Conservation (phyloP, 1,140 invertebrate genomes). For the Hyles euphorbiae region DNA sequence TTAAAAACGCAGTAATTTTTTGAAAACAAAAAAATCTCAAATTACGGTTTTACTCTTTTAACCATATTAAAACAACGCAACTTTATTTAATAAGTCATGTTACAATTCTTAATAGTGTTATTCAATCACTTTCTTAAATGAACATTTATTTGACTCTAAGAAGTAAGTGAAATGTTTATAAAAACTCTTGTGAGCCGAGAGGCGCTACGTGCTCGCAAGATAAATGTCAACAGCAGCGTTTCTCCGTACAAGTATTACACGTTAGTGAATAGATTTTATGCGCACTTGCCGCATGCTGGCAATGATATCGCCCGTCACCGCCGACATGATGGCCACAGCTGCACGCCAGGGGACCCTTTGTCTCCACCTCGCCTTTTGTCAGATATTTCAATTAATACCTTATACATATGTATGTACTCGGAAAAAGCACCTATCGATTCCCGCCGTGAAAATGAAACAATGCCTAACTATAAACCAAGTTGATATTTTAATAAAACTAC, state of each 20-base stretch:
- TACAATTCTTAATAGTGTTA: too few relatives aligned
- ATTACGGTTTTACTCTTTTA: too few relatives aligned
- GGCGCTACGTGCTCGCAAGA: not conserved
- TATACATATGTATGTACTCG: slow-evolving; percentile 27
- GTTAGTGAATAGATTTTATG: slow-evolving; percentile 19
- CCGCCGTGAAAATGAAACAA: slow-evolving; percentile 29
- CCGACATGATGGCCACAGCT: slow-evolving; percentile 21
- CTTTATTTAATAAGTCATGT: too few relatives aligned
- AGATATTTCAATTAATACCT: slow-evolving; percentile 49
- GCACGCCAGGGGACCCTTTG: slow-evolving; percentile 29
- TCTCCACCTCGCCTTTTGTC: slow-evolving; percentile 38
- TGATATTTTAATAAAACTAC: too few relatives aligned
- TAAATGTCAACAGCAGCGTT: slow-evolving; percentile 5
- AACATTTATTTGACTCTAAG: too few relatives aligned
- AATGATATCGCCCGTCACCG: slow-evolving; percentile 30
- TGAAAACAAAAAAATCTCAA: too few relatives aligned
- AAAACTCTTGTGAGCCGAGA: too few relatives aligned
- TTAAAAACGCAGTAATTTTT: too few relatives aligned
- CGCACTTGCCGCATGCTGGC: slow-evolving; percentile 14
- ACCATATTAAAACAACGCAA: too few relatives aligned
- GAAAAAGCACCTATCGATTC: slow-evolving; percentile 30
- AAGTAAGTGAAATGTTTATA: too few relatives aligned
- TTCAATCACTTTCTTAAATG: too few relatives aligned
- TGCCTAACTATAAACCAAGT: slow-evolving; percentile 16
- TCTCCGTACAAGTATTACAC: not conserved